These are phyloP conservation scores for Hepsetus odoe DNA, from an alignment of 2,113 vertebrate genomes.

Conservation along the genomic window DNA sequence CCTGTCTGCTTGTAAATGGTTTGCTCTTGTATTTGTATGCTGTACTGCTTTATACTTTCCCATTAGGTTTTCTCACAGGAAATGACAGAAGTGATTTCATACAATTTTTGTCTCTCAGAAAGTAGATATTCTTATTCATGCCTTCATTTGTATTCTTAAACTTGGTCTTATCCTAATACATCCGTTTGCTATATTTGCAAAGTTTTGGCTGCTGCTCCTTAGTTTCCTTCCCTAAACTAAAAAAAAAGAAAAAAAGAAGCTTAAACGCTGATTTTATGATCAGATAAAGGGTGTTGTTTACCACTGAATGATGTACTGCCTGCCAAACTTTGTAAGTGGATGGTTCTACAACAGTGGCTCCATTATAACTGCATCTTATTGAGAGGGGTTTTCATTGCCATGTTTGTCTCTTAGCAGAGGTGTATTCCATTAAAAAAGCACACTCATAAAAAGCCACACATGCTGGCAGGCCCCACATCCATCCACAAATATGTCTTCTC, in stretches of 20 bases:
- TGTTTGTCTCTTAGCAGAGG: slow-evolving; percentile 44
- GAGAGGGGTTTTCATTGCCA: slow-evolving; percentile 60
- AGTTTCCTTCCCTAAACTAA: slow-evolving; percentile 70
- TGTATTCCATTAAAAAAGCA: slow-evolving; percentile 48
- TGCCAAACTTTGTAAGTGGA: slow-evolving; percentile 73
- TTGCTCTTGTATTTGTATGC: slow-evolving; percentile 5
- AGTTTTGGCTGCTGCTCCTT: slow-evolving; percentile 54
- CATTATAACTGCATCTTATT: slow-evolving; percentile 58
- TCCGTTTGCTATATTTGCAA: slow-evolving; percentile 61
- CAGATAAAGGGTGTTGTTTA: slow-evolving; percentile 79
- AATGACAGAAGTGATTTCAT: slow-evolving; percentile 16
- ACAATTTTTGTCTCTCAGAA: slow-evolving; percentile 2
- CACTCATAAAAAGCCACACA: slow-evolving; percentile 5
- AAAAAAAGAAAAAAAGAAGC: slow-evolving; percentile 68
- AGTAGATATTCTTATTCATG: slow-evolving; percentile 1
- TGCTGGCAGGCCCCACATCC: slow-evolving; percentile 29
- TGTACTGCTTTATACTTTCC: not conserved
- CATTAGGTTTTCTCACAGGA: not conserved
- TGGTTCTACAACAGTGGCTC: slow-evolving; percentile 63
- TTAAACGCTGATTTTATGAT: slow-evolving; percentile 78
- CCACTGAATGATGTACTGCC: slow-evolving; percentile 76
- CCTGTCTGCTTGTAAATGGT: slow-evolving; percentile 9
- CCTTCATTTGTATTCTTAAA: slow-evolving; percentile 55
- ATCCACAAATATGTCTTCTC: slow-evolving; percentile 34
- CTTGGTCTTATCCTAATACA: slow-evolving; percentile 46